These are phyloP conservation scores for Botrylloides violaceus DNA, from an alignment of 23 tunicate genomes.

Conservation along the genomic window DNA sequence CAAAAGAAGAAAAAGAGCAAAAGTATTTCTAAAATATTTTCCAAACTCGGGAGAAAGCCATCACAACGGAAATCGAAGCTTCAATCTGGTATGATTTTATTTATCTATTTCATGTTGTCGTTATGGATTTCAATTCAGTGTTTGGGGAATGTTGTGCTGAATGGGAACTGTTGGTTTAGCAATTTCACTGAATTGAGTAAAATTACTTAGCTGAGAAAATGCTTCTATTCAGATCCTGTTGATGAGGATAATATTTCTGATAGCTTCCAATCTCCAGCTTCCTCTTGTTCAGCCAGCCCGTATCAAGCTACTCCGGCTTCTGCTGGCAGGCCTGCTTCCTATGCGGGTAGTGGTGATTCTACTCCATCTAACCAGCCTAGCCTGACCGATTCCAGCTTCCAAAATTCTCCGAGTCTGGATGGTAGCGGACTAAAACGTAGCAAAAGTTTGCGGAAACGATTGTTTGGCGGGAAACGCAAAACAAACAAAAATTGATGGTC, in stretches of 20 bases:
- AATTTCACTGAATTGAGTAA: too few species aligned
- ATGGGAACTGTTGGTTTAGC: too few species aligned
- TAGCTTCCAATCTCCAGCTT: not conserved
- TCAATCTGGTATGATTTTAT: not conserved
- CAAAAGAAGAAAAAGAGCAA: slow-evolving; percentile 28
- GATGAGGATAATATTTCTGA: not conserved
- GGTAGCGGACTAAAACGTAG: slow-evolving; percentile 6
- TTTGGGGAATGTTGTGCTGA: too few species aligned
- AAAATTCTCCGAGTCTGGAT: not conserved
- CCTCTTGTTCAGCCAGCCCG: not conserved
- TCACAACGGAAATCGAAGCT: slow-evolving; percentile 2
- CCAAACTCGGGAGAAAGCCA: slow-evolving; percentile 21
- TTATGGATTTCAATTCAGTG: too few species aligned
- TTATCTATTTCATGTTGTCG: too few species aligned
- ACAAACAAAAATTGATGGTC: slow-evolving; percentile 20
- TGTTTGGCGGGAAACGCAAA: slow-evolving; percentile 22
- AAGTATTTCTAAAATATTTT: slow-evolving; percentile 42
- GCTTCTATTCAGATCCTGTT: not conserved
- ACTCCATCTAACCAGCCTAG: too few species aligned
- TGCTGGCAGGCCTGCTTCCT: not conserved
- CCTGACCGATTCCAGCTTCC: not conserved
- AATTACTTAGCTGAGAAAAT: too few species aligned
- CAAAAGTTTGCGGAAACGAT: slow-evolving; percentile 20
- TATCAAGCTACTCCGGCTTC: not conserved
- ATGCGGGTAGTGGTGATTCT: not conserved